A percentile compares a stretch with the other conserved stretches of the same genome.
Evolutionary conservation across 2,113 vertebrate genomes (phyloP).

Genomic region (Turdus rufiventris): DNA sequence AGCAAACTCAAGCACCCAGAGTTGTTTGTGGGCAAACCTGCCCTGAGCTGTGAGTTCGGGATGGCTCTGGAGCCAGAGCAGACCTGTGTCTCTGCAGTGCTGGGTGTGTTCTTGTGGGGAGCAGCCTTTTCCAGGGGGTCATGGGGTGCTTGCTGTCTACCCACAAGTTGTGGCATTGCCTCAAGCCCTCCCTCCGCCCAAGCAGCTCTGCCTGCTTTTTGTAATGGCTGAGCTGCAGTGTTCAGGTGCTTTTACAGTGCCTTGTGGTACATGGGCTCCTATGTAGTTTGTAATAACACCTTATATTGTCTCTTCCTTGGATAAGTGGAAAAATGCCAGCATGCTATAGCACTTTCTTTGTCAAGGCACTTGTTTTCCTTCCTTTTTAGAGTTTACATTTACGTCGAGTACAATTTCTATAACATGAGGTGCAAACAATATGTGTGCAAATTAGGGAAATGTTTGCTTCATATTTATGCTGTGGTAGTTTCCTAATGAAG

Average conservation of each 20-base stretch:
- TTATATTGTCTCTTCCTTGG: background rate
- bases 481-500: background rate
- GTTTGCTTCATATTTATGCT: background rate
- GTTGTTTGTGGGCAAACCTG: background rate
- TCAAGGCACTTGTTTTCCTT: background rate
- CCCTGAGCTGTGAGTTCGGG: background rate
- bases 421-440: background rate
- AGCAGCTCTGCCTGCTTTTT: background rate
- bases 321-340: background rate
- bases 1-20: background rate
- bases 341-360: background rate
- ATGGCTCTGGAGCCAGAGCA: background rate
- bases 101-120: fast-evolving
- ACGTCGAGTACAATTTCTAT: background rate
- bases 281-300: background rate
- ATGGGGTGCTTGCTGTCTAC: fast-evolving
- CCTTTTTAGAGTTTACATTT: background rate
- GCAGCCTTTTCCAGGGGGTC: background rate
- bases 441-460: background rate
- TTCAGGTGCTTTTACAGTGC: background rate
- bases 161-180: background rate
- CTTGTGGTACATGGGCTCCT: background rate
- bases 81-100: fast-evolving
- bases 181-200: background rate
- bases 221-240: background rate